A percentile compares a stretch with the other conserved stretches of the same genome.
phyloP scores from a whole-genome alignment of 2,888 invertebrate species.

The Cataglyphis rosenhaueri region DNA sequence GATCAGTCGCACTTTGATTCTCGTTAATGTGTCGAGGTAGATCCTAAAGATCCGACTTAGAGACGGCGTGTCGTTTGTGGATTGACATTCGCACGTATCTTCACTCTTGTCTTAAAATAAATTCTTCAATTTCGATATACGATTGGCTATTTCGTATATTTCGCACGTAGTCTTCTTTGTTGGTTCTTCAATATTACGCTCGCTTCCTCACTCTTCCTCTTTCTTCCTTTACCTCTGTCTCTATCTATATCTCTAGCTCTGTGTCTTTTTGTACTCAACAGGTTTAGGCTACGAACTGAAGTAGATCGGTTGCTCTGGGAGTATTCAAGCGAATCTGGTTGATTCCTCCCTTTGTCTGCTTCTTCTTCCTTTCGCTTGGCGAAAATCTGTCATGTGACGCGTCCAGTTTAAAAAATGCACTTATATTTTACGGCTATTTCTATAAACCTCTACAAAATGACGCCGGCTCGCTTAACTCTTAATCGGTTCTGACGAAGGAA shows the following conservation, averaged over 20 bases:
- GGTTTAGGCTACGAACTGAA: conserved; percentile 86
- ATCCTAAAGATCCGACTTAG: neutral
- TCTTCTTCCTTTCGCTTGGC: conserved; percentile 54
- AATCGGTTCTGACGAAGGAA: conserved; percentile 63
- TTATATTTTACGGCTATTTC: conserved; percentile 66
- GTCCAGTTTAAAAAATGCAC: conserved; percentile 61
- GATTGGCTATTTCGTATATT: neutral
- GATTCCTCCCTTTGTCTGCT: conserved; percentile 60
- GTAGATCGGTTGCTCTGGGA: conserved; percentile 83
- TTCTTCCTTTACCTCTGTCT: conserved; percentile 42
- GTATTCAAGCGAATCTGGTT: conserved; percentile 68
- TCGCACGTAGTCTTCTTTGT: conserved; percentile 29
- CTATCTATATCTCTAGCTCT: conserved; percentile 68
- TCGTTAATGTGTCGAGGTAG: neutral
- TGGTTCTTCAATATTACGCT: conserved; percentile 13
- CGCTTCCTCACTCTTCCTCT: conserved; percentile 30
- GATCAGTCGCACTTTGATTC: neutral
- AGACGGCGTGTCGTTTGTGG: neutral
- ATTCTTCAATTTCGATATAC: neutral
- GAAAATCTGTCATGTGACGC: conserved; percentile 55
- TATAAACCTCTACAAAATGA: conserved; percentile 63
- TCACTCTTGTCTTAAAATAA: neutral
- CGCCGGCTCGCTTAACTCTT: conserved; percentile 59
- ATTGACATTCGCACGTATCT: neutral
- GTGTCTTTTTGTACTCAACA: conserved; percentile 83